Conservation (phyloP, 2,888 invertebrate genomes). For the Drosophila anomalata region DNA sequence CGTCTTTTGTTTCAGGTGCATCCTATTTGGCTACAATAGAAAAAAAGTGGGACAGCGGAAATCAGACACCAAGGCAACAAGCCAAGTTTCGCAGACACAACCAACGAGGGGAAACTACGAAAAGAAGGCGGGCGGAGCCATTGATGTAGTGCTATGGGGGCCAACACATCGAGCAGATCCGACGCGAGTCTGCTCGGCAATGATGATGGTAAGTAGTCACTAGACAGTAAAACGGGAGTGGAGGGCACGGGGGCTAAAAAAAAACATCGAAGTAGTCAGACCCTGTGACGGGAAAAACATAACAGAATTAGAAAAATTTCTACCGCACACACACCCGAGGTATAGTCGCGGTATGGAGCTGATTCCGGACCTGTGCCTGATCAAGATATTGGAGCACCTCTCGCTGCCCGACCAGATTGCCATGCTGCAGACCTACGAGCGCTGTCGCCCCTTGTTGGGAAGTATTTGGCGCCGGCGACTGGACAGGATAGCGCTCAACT, state of each 20-base stretch:
- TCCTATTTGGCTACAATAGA: slow-evolving; percentile 13
- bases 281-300: not conserved
- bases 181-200: slow-evolving; percentile 82
- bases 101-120: slow-evolving; percentile 6
- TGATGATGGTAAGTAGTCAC: slow-evolving; percentile 82
- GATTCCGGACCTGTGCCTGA: slow-evolving; percentile 65
- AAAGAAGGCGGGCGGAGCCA: slow-evolving; percentile 43
- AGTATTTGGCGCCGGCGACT: slow-evolving; percentile 57
- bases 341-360: slow-evolving; percentile 48
- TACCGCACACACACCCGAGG: slow-evolving; percentile 14
- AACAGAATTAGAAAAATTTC: slow-evolving; percentile 6
- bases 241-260: not conserved
- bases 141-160: slow-evolving; percentile 82
- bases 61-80: not conserved
- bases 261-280: slow-evolving; percentile 28
- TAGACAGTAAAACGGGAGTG: not conserved
- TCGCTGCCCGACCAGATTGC: slow-evolving; percentile 57
- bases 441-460: slow-evolving; percentile 49
- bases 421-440: slow-evolving; percentile 57
- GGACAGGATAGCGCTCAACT: slow-evolving; percentile 49
- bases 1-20: slow-evolving; percentile 16
- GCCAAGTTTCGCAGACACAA: not conserved
- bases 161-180: slow-evolving; percentile 82
- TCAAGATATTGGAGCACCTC: slow-evolving; percentile 45
- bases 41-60: slow-evolving; percentile 5